Base-by-base conservation (phyloP, 1,140 invertebrate species). In the Drosophila sp. region DNA sequence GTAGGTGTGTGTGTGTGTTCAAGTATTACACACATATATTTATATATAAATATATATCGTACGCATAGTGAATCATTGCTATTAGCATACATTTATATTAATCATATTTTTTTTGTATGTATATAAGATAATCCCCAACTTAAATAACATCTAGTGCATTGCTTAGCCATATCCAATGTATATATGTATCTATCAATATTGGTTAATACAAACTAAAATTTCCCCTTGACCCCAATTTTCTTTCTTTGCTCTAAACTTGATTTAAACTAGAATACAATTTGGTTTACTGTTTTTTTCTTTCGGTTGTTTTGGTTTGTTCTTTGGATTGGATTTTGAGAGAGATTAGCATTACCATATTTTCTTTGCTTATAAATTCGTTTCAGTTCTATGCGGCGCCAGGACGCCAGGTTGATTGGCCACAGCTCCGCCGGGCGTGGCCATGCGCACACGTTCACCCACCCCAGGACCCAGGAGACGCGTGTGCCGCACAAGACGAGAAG, bases 311-410 rank as follows among this genome's bases (percentile, higher is more conserved):
- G 10, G 35, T 38, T 6, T 35, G 2, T 4, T 63, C 35, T 33
- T 75, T 50, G 58, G 27, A 27, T 76, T 33, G 23, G 35, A 60
- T 23, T 4, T 30, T 27, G 10, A 25, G 32, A 62, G 17, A 29
- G 11, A 44, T 33, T 74, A 17, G 17, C 23, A 30, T 33, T 35
- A 27, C 63, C 23, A 56, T 2, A 5, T 17, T 33, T 17, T 33
- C 50, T 66, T 68, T 72, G 56, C 81, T 91, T 91, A 91, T 91
- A 91, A 91, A 91, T 91, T 91, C 90, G 90, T 91, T 91, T 91
- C 90, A 91, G 90, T 91, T 85, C 90, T 91, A 78, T 91, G 90
- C 66, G 90, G 90, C 47, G 82, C 75, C 66, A 76, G 64, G 62
- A 63, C 73, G 57, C 60, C 56, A 33, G 58, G 62, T 55, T 33